Percentiles rank a stretch among this genome's conserved stretches.
Evolutionary conservation across 2,797 vertebrate species (phyloP).

Genomic region (Hipposideros larvatus): DNA sequence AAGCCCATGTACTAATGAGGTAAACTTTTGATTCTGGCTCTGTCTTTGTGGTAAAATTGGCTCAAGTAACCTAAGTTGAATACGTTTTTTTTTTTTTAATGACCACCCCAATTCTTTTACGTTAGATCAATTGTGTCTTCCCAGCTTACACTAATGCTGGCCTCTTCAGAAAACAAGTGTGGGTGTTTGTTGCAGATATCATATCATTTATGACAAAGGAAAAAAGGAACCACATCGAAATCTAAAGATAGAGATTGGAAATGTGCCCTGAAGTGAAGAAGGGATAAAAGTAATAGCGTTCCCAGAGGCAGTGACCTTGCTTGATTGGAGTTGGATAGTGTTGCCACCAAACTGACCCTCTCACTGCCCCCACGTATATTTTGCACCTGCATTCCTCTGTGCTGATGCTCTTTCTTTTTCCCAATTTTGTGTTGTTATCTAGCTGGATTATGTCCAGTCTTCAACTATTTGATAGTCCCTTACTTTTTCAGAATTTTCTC

Average conservation of each 20-base stretch:
- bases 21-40: neutral
- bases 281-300: slow-evolving; percentile 24
- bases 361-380: neutral
- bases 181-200: neutral
- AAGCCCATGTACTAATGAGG: neutral
- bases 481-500: neutral
- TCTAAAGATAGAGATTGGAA: slow-evolving; percentile 46
- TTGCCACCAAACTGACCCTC: neutral
- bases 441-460: neutral
- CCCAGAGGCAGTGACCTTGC: neutral
- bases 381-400: neutral
- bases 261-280: slow-evolving; percentile 41
- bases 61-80: fast-evolving
- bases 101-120: neutral
- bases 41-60: neutral
- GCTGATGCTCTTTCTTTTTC: neutral
- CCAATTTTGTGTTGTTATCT: no score
- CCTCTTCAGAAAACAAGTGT: neutral
- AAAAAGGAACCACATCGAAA: slow-evolving; percentile 19
- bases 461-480: neutral
- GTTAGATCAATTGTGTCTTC: neutral
- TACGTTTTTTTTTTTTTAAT: neutral
- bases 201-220: slow-evolving; percentile 25
- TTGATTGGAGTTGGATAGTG: neutral
- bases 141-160: neutral